Conservation (phyloP, 2,888 invertebrate species). For the Eilema caniola region DNA sequence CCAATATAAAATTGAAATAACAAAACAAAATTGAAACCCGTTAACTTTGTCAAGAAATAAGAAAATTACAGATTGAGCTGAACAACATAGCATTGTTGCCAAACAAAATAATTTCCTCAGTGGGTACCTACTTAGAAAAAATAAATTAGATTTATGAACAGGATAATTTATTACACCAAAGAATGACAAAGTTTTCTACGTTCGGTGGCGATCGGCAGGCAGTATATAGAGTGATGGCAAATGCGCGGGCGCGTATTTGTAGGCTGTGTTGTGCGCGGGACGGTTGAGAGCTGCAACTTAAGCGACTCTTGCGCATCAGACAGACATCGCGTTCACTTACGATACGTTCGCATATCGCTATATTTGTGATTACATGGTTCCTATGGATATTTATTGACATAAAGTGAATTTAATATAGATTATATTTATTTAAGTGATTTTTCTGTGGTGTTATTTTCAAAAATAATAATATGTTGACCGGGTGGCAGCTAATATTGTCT, state of each 20-base stretch:
- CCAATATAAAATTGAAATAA: no score
- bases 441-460: conserved; percentile 42
- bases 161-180: conserved; percentile 47
- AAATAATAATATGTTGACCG: conserved; percentile 72
- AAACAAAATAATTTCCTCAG: conserved; percentile 44
- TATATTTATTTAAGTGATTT: conserved; percentile 42
- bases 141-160: conserved; percentile 47
- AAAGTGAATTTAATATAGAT: conserved; percentile 38
- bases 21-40: no score
- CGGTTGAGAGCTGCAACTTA: conserved; percentile 50
- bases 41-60: neutral
- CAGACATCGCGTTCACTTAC: conserved; percentile 32
- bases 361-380: conserved; percentile 52
- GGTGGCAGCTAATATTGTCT: conserved; percentile 80
- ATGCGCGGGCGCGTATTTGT: conserved; percentile 77
- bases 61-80: neutral
- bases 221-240: conserved; percentile 73
- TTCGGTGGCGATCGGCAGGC: conserved; percentile 45
- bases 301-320: conserved; percentile 51
- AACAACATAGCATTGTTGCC: neutral
- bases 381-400: conserved; percentile 45
- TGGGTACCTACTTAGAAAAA: conserved; percentile 28
- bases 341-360: conserved; percentile 25
- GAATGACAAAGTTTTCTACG: conserved; percentile 35
- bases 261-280: conserved; percentile 56